A percentile compares a stretch with the other conserved stretches of the same genome.
phyloP scores from a whole-genome alignment of 2,113 vertebrate species.

The Spheniscus mendiculus region DNA sequence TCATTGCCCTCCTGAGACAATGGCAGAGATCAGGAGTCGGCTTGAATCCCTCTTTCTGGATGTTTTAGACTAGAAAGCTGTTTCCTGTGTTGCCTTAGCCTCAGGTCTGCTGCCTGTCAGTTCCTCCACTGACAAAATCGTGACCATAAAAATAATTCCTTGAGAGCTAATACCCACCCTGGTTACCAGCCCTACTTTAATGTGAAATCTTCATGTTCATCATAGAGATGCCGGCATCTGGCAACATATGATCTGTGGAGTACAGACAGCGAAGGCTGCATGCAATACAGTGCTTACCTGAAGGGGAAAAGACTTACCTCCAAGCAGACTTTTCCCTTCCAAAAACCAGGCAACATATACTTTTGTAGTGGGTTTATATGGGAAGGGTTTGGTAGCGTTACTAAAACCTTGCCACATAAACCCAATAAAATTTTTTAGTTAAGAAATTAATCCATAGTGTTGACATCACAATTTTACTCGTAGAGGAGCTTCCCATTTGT shows the following conservation, averaged over 20 bases:
- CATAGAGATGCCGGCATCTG: neutral
- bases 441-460: neutral
- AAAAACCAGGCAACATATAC: neutral
- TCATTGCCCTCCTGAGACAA: neutral
- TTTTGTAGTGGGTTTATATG: neutral
- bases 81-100: neutral
- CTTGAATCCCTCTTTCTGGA: neutral
- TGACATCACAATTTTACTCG: neutral
- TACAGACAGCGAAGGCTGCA: neutral
- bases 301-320: neutral
- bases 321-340: neutral
- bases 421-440: neutral
- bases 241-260: accelerated
- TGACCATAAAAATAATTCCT: neutral
- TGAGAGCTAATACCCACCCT: neutral
- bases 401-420: no score
- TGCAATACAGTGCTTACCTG: neutral
- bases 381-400: neutral
- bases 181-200: neutral
- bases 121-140: neutral
- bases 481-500: neutral
- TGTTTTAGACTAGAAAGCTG: neutral
- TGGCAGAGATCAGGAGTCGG: neutral
- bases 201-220: neutral
- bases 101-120: neutral